Percentiles rank a stretch among this genome's conserved stretches.
Evolutionary conservation across 2,113 vertebrate species (phyloP).

Genomic region (Takifugu flavidus): DNA sequence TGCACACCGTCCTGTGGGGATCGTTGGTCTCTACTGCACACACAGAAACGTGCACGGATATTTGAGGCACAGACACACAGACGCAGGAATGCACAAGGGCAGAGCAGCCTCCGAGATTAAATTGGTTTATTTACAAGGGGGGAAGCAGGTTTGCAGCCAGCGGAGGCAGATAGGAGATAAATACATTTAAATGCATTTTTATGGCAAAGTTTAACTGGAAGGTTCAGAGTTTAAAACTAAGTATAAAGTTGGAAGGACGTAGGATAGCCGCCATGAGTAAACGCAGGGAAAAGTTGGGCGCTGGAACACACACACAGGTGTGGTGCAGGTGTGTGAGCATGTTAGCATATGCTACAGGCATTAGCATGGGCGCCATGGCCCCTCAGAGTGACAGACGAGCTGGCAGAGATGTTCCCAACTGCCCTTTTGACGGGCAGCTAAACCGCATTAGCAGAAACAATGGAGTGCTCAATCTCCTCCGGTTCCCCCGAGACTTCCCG

Average conservation of each 20-base stretch:
- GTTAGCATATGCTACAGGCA: background rate
- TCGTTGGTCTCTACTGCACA: constrained; percentile 17
- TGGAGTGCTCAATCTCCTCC: constrained; percentile 61
- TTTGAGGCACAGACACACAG: constrained; percentile 9
- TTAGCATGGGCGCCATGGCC: background rate
- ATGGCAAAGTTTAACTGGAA: constrained; percentile 24
- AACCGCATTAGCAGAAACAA: constrained; percentile 70
- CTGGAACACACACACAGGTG: background rate
- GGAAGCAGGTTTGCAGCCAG: constrained; percentile 41
- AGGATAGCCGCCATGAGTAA: background rate
- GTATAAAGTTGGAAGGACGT: constrained; percentile 4
- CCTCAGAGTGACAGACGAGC: constrained; percentile 25
- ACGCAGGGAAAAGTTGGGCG: constrained; percentile 1
- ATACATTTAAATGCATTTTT: constrained; percentile 58
- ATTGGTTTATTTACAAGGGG: constrained; percentile 62
- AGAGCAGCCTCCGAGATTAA: constrained; percentile 59
- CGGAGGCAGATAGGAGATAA: constrained; percentile 57
- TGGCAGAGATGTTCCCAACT: constrained; percentile 41
- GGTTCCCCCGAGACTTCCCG: constrained; percentile 44
- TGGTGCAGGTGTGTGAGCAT: background rate
- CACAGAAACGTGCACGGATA: background rate
- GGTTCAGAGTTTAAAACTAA: constrained; percentile 10
- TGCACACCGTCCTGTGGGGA: constrained; percentile 37
- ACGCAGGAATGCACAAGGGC: constrained; percentile 40
- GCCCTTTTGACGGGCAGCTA: constrained; percentile 64